Percentiles rank a stretch among this genome's conserved stretches.
Evolutionary conservation across 1,140 invertebrate genomes (phyloP).

Genomic region (Plodia interpunctella): DNA sequence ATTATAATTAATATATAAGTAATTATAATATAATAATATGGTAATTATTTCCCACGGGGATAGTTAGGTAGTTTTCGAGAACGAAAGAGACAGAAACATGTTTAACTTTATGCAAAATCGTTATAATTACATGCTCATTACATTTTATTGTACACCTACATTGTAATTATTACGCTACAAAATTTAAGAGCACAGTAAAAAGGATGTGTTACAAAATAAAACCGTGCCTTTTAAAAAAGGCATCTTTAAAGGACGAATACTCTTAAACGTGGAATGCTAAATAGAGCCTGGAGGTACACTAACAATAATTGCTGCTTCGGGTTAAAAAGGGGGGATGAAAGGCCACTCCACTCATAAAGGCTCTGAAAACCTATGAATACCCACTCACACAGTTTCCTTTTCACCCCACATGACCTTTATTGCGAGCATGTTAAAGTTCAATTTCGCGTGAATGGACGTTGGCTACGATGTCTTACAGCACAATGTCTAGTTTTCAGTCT

Average conservation of each 20-base stretch:
- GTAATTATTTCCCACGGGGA: too few relatives aligned
- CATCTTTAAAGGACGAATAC: background rate
- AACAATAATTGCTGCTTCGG: constrained; percentile 43
- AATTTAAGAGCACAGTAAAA: background rate
- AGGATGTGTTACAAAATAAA: background rate
- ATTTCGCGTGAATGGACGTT: background rate
- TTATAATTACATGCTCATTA: too few relatives aligned
- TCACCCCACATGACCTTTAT: constrained; percentile 10
- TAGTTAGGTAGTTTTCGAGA: too few relatives aligned
- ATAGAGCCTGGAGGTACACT: constrained; percentile 33
- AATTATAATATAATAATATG: too few relatives aligned
- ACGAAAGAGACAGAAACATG: too few relatives aligned
- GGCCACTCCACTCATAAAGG: constrained; percentile 39
- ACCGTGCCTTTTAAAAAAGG: background rate
- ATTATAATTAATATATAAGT: too few relatives aligned
- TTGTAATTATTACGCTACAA: background rate
- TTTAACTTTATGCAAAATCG: too few relatives aligned
- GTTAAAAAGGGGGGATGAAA: constrained; percentile 44
- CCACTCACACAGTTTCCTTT: constrained; percentile 13
- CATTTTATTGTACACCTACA: too few relatives aligned
- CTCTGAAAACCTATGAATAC: constrained; percentile 31
- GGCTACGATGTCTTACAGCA: constrained; percentile 3
- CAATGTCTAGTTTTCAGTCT: constrained; percentile 42
- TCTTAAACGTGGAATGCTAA: constrained; percentile 21
- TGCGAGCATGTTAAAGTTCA: constrained; percentile 15